phyloP scores from a whole-genome alignment of 2,113 vertebrate genomes.

The Aldabrachelys gigantea region DNA sequence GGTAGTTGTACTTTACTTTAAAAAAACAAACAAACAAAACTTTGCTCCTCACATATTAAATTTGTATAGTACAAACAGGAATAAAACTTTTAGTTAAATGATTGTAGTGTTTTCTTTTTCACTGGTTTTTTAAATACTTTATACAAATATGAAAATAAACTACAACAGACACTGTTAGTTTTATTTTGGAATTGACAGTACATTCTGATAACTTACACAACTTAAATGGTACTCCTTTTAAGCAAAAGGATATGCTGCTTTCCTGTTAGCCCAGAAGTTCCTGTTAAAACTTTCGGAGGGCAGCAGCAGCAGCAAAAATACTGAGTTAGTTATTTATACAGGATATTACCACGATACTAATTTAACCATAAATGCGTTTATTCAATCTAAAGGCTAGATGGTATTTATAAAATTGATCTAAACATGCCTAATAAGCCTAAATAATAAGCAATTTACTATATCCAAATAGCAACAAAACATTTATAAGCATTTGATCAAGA shows the following conservation, averaged over 20 bases:
- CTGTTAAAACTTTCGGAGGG: background rate
- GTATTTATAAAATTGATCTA: background rate
- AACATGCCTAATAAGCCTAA: background rate
- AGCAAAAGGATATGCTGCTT: background rate
- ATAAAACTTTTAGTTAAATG: background rate
- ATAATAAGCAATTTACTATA: background rate
- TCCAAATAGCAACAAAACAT: background rate
- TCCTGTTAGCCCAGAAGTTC: background rate
- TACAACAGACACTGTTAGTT: background rate
- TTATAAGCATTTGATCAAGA: background rate
- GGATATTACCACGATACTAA: background rate
- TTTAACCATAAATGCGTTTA: background rate
- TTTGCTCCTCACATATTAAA: background rate
- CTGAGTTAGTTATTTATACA: background rate
- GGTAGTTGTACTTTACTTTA: rapidly evolving
- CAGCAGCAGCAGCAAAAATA: background rate
- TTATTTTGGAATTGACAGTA: too few species aligned
- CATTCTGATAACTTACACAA: too few species aligned
- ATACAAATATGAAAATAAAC: background rate
- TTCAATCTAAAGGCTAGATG: background rate
- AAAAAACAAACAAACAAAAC: background rate
- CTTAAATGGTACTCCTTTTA: background rate
- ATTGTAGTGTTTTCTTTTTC: background rate
- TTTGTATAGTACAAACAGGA: background rate
- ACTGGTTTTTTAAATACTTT: background rate